A percentile compares a stretch with the other conserved stretches of the same genome.
These are phyloP conservation scores for Lepetodrilus schrolli DNA, from an alignment of 2,888 invertebrate species.

Conservation along the genomic window DNA sequence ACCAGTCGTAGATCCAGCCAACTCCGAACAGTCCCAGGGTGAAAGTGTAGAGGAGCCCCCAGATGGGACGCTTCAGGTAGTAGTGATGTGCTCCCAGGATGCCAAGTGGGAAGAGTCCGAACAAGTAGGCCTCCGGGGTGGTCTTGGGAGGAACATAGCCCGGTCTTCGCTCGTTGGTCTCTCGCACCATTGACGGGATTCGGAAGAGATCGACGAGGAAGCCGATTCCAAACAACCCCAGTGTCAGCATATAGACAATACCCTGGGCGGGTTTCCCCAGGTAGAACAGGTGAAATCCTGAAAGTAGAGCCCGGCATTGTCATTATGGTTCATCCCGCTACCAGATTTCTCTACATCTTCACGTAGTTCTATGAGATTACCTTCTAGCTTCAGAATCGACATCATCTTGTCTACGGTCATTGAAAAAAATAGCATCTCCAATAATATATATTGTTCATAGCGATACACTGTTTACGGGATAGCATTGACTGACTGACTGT, in stretches of 20 bases:
- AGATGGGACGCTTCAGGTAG: conserved; percentile 39
- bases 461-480: no score
- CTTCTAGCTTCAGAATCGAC: no score
- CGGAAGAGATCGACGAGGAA: conserved; percentile 44
- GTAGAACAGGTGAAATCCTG: conserved; percentile 46
- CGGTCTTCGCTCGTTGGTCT: conserved; percentile 31
- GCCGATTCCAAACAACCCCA: conserved; percentile 42
- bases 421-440: no score
- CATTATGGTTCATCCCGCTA: no score
- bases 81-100: conserved; percentile 42
- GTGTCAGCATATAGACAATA: conserved; percentile 37
- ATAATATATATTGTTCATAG: no score
- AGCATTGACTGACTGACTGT: no score
- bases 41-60: conserved; percentile 36
- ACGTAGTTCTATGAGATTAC: no score
- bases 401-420: no score
- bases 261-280: conserved; percentile 39
- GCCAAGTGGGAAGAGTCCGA: conserved; percentile 35
- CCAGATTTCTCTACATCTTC: no score
- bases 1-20: conserved; percentile 65
- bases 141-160: neutral
- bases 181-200: conserved; percentile 39
- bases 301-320: no score
- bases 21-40: conserved; percentile 37
- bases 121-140: conserved; percentile 29